Evolutionary conservation across 23 tunicate species (phyloP), one percentile per base, ranked within the genome.

Genomic region (Halocynthia aurantium): DNA sequence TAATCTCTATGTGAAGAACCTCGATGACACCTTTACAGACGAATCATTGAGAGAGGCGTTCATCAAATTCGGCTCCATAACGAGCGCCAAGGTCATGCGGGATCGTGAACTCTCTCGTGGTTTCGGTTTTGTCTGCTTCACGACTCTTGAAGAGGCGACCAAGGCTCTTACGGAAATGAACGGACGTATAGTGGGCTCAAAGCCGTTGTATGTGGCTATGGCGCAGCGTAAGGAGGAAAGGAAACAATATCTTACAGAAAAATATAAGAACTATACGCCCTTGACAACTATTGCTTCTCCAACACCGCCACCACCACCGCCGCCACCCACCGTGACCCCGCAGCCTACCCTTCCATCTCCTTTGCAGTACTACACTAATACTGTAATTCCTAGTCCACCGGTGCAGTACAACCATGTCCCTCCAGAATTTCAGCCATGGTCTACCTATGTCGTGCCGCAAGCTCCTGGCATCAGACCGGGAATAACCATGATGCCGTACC

Each of bases 41-140:
- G 69, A 22, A 8, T 13, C 78, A 13, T 74, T 74, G 78, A 52
- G 78, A 55, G 78, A 74, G 55, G 63, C 63, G 17, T 74, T 74
- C 18, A 53, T 53, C 15, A 18, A 21, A 17, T 74, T 74, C 53
- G 78, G 78, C 20, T 13, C 57, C 13, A 74, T 74, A 22, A 74
- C 78, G 20, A 74, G 78, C 57, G 78, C 78, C 31, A 74, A 74
- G 22, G 78, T 74, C 10, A 74, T 74, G 78, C 13, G 78, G 18
- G 78, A 74, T 55, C 19, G 6, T 52, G 78, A 63, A 17, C 62
- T 53, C 19, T 74, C 78, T 8, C 54, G 55, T 17, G 78, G 78
- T 4, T 74, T 74, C 31, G 78, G 78, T 13, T 74, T 74, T 74
- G 78, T 74, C 56, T 74, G 78, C 55, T 74, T 74, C 67, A 55